phyloP scores from a whole-genome alignment of 2,888 invertebrate species.

The Loripinus fragilis region DNA sequence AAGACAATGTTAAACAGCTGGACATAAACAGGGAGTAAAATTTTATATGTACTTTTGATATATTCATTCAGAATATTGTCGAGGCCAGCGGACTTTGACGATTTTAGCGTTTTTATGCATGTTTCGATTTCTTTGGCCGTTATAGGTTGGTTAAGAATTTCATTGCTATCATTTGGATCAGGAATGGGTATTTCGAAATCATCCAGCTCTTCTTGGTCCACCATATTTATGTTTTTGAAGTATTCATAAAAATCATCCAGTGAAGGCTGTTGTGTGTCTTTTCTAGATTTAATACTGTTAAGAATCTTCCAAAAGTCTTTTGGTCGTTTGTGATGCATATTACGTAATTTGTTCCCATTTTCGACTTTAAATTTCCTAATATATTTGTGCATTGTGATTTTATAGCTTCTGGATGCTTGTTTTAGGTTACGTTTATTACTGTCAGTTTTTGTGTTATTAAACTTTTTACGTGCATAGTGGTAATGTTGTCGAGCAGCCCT shows the following conservation, averaged over 20 bases:
- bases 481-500: background rate
- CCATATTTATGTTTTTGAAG: slow-evolving; percentile 15
- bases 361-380: slow-evolving; percentile 8
- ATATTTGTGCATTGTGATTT: slow-evolving; percentile 23
- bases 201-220: background rate
- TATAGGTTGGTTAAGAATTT: slow-evolving; percentile 3
- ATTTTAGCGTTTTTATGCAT: slow-evolving; percentile 18
- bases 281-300: background rate
- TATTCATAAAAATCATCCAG: slow-evolving; percentile 13
- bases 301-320: slow-evolving; percentile 30
- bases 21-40: slow-evolving; percentile 16
- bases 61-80: slow-evolving; percentile 34
- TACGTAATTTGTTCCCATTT: slow-evolving; percentile 12
- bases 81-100: slow-evolving; percentile 6
- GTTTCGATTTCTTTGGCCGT: slow-evolving; percentile 30
- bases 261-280: background rate
- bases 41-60: slow-evolving; percentile 26
- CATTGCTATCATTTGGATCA: background rate
- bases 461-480: slow-evolving; percentile 9
- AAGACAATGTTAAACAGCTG: slow-evolving; percentile 22
- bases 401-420: slow-evolving; percentile 16
- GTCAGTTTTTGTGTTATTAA: background rate
- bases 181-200: background rate
- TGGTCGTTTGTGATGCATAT: slow-evolving; percentile 8
- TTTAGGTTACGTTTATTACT: slow-evolving; percentile 1